A percentile compares a stretch with the other conserved stretches of the same genome.
phyloP scores from a whole-genome alignment of 2,113 vertebrate species.

The Anas platyrhynchos region DNA sequence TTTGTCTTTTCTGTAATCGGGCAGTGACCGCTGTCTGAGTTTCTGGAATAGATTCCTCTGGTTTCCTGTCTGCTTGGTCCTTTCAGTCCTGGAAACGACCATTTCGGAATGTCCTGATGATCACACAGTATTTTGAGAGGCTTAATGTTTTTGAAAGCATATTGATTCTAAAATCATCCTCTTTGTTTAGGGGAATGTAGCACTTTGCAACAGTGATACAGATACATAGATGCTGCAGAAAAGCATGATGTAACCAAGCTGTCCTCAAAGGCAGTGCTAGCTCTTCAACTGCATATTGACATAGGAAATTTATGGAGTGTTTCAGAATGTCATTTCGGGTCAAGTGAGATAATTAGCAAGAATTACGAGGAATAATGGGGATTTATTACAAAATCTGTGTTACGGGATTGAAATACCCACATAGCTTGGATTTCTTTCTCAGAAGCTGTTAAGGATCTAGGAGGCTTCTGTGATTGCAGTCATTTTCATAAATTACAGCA shows the following conservation, averaged over 20 bases:
- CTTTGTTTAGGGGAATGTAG: rapidly evolving
- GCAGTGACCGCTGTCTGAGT: neutral
- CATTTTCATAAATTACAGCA: neutral
- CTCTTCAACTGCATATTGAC: neutral
- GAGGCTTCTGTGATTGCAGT: neutral
- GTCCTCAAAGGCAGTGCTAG: neutral
- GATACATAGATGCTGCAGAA: neutral
- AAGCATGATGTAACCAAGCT: neutral
- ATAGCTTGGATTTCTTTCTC: neutral
- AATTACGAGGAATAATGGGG: neutral
- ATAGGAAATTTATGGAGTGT: neutral
- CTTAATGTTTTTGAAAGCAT: neutral
- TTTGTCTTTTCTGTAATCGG: neutral
- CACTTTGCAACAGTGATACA: neutral
- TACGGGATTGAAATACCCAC: rapidly evolving
- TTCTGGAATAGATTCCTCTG: neutral
- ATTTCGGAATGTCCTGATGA: neutral
- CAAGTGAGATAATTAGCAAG: neutral
- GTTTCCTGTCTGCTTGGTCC: neutral
- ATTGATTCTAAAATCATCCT: neutral
- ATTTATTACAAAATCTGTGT: neutral
- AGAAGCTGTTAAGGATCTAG: neutral
- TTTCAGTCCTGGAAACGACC: neutral
- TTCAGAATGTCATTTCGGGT: neutral
- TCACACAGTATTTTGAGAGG: neutral